Percentiles rank a stretch among this genome's conserved stretches.
Conservation (phyloP, 2,888 invertebrate species). For the Drosophila nr. fundita region DNA sequence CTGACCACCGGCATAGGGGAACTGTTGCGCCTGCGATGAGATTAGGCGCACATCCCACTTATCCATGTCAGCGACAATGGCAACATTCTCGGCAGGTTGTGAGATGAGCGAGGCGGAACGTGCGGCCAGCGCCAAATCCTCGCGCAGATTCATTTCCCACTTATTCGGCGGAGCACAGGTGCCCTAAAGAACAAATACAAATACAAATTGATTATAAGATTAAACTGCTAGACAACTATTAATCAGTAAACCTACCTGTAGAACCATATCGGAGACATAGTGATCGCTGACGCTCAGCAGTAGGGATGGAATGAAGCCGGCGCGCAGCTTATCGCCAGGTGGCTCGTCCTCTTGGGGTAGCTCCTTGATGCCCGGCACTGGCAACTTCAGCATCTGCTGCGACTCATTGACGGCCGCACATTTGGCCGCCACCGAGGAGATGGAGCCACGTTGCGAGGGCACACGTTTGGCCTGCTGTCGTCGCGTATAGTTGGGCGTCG, state of each 20-base stretch:
- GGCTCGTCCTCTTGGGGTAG: constrained; percentile 80
- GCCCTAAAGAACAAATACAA: constrained; percentile 83
- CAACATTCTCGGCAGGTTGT: constrained; percentile 91
- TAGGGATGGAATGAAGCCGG: constrained; percentile 87
- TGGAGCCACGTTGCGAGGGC: constrained; percentile 75
- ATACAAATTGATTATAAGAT: neutral
- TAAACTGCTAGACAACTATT: neutral
- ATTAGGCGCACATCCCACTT: constrained; percentile 89
- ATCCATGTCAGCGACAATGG: constrained; percentile 92
- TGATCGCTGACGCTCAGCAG: constrained; percentile 88
- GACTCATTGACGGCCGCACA: constrained; percentile 76
- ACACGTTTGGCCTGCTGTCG: constrained; percentile 69
- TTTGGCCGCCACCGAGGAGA: constrained; percentile 80
- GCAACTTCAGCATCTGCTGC: constrained; percentile 79
- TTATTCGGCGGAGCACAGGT: constrained; percentile 86
- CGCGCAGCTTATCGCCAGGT: constrained; percentile 75
- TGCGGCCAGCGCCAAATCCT: constrained; percentile 86
- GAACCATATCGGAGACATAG: constrained; percentile 90
- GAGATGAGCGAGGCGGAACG: constrained; percentile 88
- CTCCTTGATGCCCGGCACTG: constrained; percentile 85
- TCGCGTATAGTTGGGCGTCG: constrained; percentile 47
- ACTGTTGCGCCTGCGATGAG: constrained; percentile 86
- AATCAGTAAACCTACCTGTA: constrained; percentile 86
- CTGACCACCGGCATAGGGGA: constrained; percentile 85
- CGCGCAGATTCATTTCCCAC: constrained; percentile 87